Conservation (phyloP, 1,140 invertebrate species). For the Bombus pyrosoma region DNA sequence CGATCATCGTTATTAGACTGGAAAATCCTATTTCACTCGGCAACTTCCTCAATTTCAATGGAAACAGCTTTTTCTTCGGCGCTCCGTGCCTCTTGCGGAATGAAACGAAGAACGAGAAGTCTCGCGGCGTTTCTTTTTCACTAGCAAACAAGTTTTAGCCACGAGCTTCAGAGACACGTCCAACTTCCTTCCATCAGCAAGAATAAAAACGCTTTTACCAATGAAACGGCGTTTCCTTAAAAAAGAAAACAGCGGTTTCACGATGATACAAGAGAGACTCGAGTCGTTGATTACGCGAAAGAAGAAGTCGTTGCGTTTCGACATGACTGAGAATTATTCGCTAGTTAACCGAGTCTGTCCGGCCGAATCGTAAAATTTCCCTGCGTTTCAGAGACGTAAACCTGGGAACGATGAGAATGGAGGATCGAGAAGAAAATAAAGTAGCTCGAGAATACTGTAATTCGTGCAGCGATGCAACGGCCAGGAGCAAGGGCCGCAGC, state of each 20-base stretch:
- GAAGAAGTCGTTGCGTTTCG: not conserved
- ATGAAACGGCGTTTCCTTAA: not conserved
- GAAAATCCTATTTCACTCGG: not conserved
- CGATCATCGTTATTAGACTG: not conserved
- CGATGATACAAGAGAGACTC: not conserved
- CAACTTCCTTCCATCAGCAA: not conserved
- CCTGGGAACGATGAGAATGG: not conserved
- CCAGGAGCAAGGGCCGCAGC: not conserved
- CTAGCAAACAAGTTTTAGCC: not conserved
- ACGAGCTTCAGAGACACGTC: not conserved
- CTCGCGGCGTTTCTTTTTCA: not conserved
- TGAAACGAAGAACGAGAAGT: not conserved
- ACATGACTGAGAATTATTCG: not conserved
- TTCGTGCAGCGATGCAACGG: not conserved
- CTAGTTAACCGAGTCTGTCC: not conserved
- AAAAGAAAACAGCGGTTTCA: not conserved
- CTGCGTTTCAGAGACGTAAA: not conserved
- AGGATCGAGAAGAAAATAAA: not conserved
- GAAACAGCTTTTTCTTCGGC: not conserved
- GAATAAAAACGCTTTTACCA: not conserved
- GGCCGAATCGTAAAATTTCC: not conserved
- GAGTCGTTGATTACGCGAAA: constrained; percentile 2
- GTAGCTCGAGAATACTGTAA: not conserved
- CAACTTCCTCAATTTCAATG: not conserved
- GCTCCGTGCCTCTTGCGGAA: not conserved